Base-by-base conservation (phyloP, 1,140 invertebrate species). In the Lepeophtheirus salmonis region DNA sequence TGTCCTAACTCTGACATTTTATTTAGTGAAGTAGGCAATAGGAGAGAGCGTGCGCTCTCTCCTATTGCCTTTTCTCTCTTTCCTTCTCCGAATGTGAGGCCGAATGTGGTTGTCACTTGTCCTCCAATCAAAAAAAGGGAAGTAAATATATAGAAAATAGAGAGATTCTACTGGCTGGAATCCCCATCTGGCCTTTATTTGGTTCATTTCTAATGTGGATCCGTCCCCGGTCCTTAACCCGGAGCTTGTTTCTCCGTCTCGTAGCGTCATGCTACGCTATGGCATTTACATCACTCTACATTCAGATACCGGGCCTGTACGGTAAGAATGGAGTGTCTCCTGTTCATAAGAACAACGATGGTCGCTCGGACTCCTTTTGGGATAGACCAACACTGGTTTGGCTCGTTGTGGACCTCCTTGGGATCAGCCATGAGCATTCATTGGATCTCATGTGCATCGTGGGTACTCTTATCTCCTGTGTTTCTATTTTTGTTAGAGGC, bases 291-390 rank as follows among this genome's bases (percentile, higher is more conserved):
- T 53, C 30, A n/a, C 18, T 60, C 14, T 60, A 60, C 57, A 51
- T 21, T 20, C 57, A 60, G 41, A 60, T 60, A n/a, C 48, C 67
- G 85, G 84, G 84, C 60, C 70, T 88, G 3, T 86, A 82, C 72
- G 84, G 84, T 1, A 79, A 83, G 65, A 83, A 84, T 78, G 85
- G 85, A 59, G 71, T 88, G 50, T 67, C 86, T 61, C 85, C 84
- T 54, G 82, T 79, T 21, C 76, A 77, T 20, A 71, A 71, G 59
- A 70, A 23, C 14, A 30, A 65, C 30, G 66, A 69, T 61, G 67
- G 73, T 10, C 66, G 77, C 2, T 65, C 69, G 50, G 74, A 76
- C 41, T 79, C 78, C 68, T 72, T 80, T 21, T 74, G 74, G 62
- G 76, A 79, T 24, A 81, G 82, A 65, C 80, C 80, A 14, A 83